Percentiles rank a stretch among this genome's conserved stretches.
Conservation (phyloP, 2,113 vertebrate genomes). For the Rhineura floridana region DNA sequence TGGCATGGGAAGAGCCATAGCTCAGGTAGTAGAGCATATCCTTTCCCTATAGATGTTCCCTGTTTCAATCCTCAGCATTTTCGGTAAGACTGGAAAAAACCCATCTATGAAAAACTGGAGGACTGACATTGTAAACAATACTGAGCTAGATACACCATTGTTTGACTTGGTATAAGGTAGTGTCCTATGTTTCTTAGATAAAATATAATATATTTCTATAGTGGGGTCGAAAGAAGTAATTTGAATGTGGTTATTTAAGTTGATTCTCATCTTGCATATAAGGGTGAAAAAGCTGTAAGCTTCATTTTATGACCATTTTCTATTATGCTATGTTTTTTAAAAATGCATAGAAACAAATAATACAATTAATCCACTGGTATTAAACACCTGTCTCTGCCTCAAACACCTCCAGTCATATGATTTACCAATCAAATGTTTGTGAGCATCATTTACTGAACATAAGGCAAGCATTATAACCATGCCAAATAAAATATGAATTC, state of each 20-base stretch:
- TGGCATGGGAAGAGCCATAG: too few relatives aligned
- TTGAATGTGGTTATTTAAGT: slow-evolving; percentile 21
- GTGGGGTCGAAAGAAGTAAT: not conserved
- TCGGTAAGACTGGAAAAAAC: too few relatives aligned
- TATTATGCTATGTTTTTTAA: slow-evolving; percentile 17
- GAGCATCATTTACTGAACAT: not conserved
- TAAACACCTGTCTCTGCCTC: not conserved
- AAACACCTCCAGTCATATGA: not conserved
- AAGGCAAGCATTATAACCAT: slow-evolving; percentile 13
- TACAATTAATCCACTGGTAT: not conserved
- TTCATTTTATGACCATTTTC: slow-evolving; percentile 1
- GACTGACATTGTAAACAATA: not conserved
- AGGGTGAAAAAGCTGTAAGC: not conserved
- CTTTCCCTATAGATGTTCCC: too few relatives aligned
- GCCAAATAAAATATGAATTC: slow-evolving; percentile 22
- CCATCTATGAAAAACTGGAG: too few relatives aligned
- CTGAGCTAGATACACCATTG: not conserved
- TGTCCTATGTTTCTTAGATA: too few relatives aligned
- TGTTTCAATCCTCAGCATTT: too few relatives aligned
- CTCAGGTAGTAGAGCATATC: too few relatives aligned
- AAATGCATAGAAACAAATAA: not conserved
- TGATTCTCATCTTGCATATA: slow-evolving; percentile 9
- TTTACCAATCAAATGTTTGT: not conserved
- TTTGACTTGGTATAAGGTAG: not conserved
- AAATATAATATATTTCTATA: not conserved